Conservation (phyloP, 2,797 vertebrate species). For the Antennarius maculatus region DNA sequence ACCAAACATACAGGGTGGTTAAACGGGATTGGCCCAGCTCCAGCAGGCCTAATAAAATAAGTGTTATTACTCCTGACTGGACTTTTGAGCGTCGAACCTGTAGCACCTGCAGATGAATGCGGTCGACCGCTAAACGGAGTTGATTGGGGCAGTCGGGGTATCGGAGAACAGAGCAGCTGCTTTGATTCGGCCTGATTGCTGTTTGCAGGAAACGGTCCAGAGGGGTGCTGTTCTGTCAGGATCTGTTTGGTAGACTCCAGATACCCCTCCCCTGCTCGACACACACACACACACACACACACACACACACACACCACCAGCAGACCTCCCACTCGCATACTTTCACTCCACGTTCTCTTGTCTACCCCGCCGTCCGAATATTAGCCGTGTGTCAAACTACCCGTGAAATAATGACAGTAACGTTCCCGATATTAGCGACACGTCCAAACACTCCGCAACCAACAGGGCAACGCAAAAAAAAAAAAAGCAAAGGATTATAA, state of each 20-base stretch:
- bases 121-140: constrained; percentile 73
- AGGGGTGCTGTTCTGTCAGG: constrained; percentile 81
- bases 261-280: constrained; percentile 57
- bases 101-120: constrained; percentile 7
- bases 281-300: constrained; percentile 36
- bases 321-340: constrained; percentile 71
- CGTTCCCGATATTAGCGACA: constrained; percentile 63
- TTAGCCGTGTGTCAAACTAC: constrained; percentile 74
- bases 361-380: constrained; percentile 72
- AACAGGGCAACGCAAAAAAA: constrained; percentile 43
- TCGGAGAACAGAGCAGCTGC: constrained; percentile 80
- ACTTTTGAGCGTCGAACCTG: constrained; percentile 53
- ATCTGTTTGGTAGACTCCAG: constrained; percentile 79
- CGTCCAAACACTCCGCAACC: constrained; percentile 33
- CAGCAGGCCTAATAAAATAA: constrained; percentile 76
- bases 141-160: constrained; percentile 82
- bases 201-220: constrained; percentile 76
- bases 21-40: constrained; percentile 60
- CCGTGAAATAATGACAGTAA: constrained; percentile 74
- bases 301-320: constrained; percentile 28
- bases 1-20: constrained; percentile 35
- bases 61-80: constrained; percentile 79
- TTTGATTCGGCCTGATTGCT: constrained; percentile 84
- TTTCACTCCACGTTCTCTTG: constrained; percentile 71
- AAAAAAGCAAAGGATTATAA: no score